Evolutionary conservation across 2,888 invertebrate species (phyloP).

Genomic region (Phalera bucephala): DNA sequence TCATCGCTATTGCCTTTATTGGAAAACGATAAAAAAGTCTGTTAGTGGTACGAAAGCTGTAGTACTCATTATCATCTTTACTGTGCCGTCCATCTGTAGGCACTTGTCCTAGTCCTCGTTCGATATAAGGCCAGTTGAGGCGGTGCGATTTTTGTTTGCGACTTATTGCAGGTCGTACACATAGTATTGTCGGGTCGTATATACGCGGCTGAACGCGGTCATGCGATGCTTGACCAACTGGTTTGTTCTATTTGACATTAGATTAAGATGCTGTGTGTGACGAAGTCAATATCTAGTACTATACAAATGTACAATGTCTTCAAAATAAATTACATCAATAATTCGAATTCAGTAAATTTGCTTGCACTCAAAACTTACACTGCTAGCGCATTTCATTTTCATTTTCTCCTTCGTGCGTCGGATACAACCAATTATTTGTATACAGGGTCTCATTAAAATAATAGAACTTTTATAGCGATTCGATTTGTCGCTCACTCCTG

Average conservation of each 20-base stretch:
- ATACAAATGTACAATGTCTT: no score
- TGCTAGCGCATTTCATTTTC: no score
- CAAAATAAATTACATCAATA: no score
- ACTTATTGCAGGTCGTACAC: slow-evolving; percentile 73
- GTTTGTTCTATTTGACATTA: slow-evolving; percentile 67
- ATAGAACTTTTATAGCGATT: no score
- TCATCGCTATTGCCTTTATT: no score
- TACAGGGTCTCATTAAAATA: no score
- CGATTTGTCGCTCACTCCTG: no score
- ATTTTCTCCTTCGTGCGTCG: no score
- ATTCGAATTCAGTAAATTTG: no score
- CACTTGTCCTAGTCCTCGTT: slow-evolving; percentile 11
- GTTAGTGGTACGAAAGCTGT: slow-evolving; percentile 6
- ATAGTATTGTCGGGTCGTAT: slow-evolving; percentile 57
- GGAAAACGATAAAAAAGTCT: slow-evolving; percentile 18
- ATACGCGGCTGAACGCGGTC: slow-evolving; percentile 57
- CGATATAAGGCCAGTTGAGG: slow-evolving; percentile 32
- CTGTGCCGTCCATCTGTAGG: slow-evolving; percentile 13
- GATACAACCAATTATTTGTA: no score
- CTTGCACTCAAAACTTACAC: no score
- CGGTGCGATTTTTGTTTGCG: slow-evolving; percentile 57
- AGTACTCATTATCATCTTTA: slow-evolving; percentile 13
- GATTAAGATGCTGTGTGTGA: slow-evolving; percentile 5
- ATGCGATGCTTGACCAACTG: slow-evolving; percentile 71
- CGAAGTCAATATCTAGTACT: neutral